These are phyloP conservation scores for Mormyrus lacerda DNA, from an alignment of 2,113 vertebrate species.

Conservation along the genomic window DNA sequence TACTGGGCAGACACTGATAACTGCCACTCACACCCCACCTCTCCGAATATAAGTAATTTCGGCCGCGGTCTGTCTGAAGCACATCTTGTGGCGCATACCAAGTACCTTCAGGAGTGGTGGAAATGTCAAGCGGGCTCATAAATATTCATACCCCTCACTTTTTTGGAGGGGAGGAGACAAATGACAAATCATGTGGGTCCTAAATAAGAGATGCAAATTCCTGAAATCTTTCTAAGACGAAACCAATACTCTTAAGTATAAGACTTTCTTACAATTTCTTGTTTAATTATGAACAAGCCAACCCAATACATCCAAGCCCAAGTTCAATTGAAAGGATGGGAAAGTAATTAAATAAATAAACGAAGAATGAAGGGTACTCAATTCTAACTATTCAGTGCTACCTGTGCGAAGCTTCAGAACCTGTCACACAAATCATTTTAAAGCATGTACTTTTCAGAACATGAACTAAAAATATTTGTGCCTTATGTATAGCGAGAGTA, in stretches of 20 bases:
- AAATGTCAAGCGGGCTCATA: not conserved
- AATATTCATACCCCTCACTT: not conserved
- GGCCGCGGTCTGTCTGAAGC: not conserved
- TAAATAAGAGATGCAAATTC: not conserved
- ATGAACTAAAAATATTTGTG: not conserved
- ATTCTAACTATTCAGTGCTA: not conserved
- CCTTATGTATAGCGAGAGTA: not conserved
- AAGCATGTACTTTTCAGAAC: not conserved
- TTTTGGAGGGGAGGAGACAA: not conserved
- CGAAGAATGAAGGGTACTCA: not conserved
- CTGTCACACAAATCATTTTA: not conserved
- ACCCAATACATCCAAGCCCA: not conserved
- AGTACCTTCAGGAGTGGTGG: not conserved
- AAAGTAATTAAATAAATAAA: not conserved
- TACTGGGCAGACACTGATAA: not conserved
- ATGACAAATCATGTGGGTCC: not conserved
- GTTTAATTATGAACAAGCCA: not conserved
- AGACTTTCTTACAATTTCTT: not conserved
- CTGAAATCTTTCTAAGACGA: not conserved
- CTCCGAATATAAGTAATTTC: not conserved
- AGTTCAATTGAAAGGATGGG: not conserved
- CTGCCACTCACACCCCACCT: not conserved
- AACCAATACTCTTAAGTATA: not conserved
- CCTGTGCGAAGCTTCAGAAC: not conserved
- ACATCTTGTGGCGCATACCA: not conserved